Base-by-base conservation (phyloP, 1,140 invertebrate genomes). In the Scaptomyza pallida region DNA sequence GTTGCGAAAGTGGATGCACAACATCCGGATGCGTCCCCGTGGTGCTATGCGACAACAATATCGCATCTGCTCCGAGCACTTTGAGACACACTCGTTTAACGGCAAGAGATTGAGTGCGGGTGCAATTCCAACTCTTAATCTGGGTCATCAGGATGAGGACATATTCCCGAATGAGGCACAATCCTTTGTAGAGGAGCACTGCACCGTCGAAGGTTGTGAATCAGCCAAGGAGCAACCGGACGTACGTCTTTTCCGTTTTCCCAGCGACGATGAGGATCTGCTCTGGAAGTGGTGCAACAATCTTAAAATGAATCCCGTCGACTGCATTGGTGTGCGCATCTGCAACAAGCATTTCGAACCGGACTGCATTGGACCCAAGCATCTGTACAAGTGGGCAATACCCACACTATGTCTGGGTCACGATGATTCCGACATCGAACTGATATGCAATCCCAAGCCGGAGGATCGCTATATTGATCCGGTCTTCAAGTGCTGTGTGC, bases 241-340 rank as follows among this genome's bases (percentile, higher is more conserved):
- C 1, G 85, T 90, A 12, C 75, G 85, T 0, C 78, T 90, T 0
- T 90, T 90, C 60, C 81, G 82, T 10, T 90, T 90, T 13, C 89
- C 89, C 30, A 81, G 67, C 9, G 89, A 90, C 3, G 89, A 90
- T 65, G 89, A 90, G 47, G 89, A 90, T 40, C 51, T 89, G 43
- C 52, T 90, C 2, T 89, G 80, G 81, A 90, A 90, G 48, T 90
- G 89, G 89, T 90, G 89, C 47, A 83, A 90, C 21, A 90, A 90
- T 54, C 75, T 90, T 0, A 90, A 90, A 54, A 88, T 90, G 85
- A 88, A 89, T 57, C 81, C 89, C 0, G 72, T 78, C 3, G 89
- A 90, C 19, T 90, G 89, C 62, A 43, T 60, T 2, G 89, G 89
- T 4, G 78, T 90, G 0, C 85, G 85, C 2, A 90, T 90, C 16